phyloP scores from a whole-genome alignment of 2,888 invertebrate species.

The Sceliomorpha sp. region DNA sequence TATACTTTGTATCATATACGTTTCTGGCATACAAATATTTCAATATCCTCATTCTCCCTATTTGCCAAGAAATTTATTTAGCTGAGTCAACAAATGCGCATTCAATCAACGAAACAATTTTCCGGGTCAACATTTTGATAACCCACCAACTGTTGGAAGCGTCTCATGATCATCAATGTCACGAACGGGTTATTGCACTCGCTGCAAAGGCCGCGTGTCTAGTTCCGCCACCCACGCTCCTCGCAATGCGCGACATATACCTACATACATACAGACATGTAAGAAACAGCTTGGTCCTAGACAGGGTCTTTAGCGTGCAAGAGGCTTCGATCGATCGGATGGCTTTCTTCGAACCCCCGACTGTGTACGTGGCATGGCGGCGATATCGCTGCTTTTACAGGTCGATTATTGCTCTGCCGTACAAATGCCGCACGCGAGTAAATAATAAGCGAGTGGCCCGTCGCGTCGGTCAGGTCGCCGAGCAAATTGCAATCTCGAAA shows the following conservation, averaged over 20 bases:
- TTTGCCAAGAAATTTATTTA: too few species aligned
- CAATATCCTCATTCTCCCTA: too few species aligned
- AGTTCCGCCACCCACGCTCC: constrained; percentile 10
- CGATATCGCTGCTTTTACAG: constrained; percentile 42
- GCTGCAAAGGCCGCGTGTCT: constrained; percentile 22
- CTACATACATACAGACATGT: constrained; percentile 33
- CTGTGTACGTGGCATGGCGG: constrained; percentile 18
- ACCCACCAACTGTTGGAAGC: too few species aligned
- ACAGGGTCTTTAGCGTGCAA: constrained; percentile 51
- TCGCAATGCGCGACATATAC: constrained; percentile 24
- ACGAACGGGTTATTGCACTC: constrained; percentile 45
- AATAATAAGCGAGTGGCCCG: constrained; percentile 21
- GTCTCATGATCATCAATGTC: constrained; percentile 27
- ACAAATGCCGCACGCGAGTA: constrained; percentile 43
- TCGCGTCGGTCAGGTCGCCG: constrained; percentile 6
- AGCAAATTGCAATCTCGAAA: constrained; percentile 6
- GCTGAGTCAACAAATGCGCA: too few species aligned
- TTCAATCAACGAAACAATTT: too few species aligned
- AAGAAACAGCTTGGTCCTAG: constrained; percentile 45
- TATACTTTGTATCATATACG: too few species aligned
- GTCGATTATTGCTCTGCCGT: constrained; percentile 40
- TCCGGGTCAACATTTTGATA: too few species aligned
- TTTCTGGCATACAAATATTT: too few species aligned
- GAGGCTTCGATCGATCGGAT: constrained; percentile 48
- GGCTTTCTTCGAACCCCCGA: constrained; percentile 33